Conservation (phyloP, 2,797 vertebrate species). For the Mastacembelus armatus region DNA sequence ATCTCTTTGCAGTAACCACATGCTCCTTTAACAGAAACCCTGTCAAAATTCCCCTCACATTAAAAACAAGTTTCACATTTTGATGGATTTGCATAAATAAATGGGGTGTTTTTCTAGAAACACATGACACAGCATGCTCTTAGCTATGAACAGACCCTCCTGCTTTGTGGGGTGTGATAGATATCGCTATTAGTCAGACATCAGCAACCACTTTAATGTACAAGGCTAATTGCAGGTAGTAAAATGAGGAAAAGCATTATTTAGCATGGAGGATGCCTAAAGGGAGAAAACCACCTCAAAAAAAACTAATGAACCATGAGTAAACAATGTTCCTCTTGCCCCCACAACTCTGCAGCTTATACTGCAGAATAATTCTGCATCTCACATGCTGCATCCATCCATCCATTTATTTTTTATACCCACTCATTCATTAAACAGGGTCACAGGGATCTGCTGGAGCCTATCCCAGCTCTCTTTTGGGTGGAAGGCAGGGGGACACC, state of each 20-base stretch:
- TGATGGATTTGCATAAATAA: slow-evolving; percentile 50
- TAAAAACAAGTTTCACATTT: slow-evolving; percentile 7
- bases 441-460: no score
- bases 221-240: slow-evolving; percentile 75
- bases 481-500: no score
- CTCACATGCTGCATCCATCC: slow-evolving; percentile 6
- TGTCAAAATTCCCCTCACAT: background rate
- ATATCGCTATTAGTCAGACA: slow-evolving; percentile 78
- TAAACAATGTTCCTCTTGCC: slow-evolving; percentile 59
- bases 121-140: slow-evolving; percentile 52
- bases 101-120: slow-evolving; percentile 36
- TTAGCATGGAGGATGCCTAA: slow-evolving; percentile 59
- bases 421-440: no score
- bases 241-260: slow-evolving; percentile 68
- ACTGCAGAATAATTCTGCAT: slow-evolving; percentile 8
- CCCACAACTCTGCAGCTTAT: slow-evolving; percentile 14
- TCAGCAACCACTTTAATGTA: slow-evolving; percentile 73
- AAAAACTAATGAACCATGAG: slow-evolving; percentile 71
- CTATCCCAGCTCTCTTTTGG: no score
- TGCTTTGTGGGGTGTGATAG: slow-evolving; percentile 63
- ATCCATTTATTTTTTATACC: no score
- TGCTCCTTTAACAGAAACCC: background rate
- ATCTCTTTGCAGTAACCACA: background rate
- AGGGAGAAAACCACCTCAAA: slow-evolving; percentile 60
- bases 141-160: slow-evolving; percentile 41